Evolutionary conservation across 2,113 vertebrate genomes (phyloP).

Genomic region (Bothrops jararaca): DNA sequence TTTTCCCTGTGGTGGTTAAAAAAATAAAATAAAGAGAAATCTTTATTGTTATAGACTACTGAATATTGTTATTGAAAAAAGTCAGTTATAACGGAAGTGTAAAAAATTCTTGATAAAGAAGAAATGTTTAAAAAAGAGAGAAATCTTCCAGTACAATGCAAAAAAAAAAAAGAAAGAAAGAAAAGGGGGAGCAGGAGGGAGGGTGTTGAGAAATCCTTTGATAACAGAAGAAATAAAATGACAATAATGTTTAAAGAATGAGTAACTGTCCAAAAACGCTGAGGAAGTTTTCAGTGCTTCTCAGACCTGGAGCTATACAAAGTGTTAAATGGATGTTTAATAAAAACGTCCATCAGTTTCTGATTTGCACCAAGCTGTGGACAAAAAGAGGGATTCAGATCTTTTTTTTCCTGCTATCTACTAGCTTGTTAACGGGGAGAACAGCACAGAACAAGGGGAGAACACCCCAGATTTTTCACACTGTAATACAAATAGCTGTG

Average conservation of each 20-base stretch:
- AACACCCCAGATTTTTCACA: background rate
- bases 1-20: background rate
- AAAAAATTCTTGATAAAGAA: constrained; percentile 71
- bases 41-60: constrained; percentile 68
- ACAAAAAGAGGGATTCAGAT: constrained; percentile 19
- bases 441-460: background rate
- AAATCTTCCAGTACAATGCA: constrained; percentile 53
- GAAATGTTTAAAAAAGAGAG: constrained; percentile 39
- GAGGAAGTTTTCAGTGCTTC: background rate
- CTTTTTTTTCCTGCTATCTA: background rate
- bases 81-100: constrained; percentile 69
- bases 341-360: constrained; percentile 43
- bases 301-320: background rate
- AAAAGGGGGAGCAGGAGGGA: too few relatives aligned
- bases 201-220: background rate
- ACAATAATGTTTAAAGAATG: constrained; percentile 62
- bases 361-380: constrained; percentile 40
- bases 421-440: background rate
- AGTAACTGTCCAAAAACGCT: background rate
- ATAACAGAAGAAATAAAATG: constrained; percentile 59
- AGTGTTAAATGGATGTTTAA: constrained; percentile 50
- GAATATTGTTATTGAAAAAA: constrained; percentile 73
- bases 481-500: background rate
- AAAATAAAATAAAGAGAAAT: constrained; percentile 69
- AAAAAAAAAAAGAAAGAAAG: background rate